Conservation (phyloP, 2,888 invertebrate genomes). For the Elegia similella region DNA sequence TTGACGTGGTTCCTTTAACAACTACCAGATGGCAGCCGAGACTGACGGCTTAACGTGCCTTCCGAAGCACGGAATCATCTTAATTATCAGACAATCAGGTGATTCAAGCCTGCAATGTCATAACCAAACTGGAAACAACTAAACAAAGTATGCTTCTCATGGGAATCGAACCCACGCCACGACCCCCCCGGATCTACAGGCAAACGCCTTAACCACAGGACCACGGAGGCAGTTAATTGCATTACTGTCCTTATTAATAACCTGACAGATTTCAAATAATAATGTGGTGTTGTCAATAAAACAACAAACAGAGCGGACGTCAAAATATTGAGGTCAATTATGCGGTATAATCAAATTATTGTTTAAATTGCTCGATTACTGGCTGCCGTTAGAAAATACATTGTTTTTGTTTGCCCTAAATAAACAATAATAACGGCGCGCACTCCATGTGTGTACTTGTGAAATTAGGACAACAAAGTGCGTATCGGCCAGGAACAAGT, state of each 20-base stretch:
- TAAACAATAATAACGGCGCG: conserved; percentile 21
- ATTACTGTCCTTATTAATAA: not conserved
- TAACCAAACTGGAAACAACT: too few relatives aligned
- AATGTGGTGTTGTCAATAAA: conserved; percentile 13
- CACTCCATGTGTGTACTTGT: conserved; percentile 41
- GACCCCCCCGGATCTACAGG: too few relatives aligned
- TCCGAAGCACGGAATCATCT: too few relatives aligned
- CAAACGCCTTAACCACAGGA: not conserved
- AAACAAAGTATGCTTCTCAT: too few relatives aligned
- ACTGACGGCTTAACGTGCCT: too few relatives aligned
- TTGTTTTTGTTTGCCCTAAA: conserved; percentile 19
- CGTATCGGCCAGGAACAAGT: conserved; percentile 24
- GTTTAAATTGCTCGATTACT: conserved; percentile 9
- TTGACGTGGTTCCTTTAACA: too few relatives aligned
- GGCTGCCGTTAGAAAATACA: conserved; percentile 1
- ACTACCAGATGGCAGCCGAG: too few relatives aligned
- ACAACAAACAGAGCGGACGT: conserved; percentile 22
- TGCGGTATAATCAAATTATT: conserved; percentile 23
- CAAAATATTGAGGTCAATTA: conserved; percentile 31
- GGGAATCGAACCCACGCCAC: too few relatives aligned
- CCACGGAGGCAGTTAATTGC: not conserved
- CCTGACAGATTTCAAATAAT: not conserved
- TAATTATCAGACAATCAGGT: too few relatives aligned
- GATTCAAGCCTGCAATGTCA: too few relatives aligned
- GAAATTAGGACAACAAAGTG: conserved; percentile 49